phyloP scores from a whole-genome alignment of 2,113 vertebrate genomes.

The Sakesphorus luctuosus region DNA sequence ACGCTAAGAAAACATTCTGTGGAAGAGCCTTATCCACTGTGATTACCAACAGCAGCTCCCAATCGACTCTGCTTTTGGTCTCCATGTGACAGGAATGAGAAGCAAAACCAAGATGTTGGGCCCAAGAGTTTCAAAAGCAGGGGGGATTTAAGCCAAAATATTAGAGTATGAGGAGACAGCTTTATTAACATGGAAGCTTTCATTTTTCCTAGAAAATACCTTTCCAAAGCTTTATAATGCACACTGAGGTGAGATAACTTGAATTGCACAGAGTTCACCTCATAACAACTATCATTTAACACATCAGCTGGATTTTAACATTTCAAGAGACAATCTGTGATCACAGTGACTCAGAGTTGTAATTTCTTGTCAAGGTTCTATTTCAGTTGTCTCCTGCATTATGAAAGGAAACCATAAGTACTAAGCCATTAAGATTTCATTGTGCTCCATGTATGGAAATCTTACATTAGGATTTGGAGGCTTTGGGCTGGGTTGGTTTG shows the following conservation, averaged over 20 bases:
- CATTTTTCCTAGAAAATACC: background rate
- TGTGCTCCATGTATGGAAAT: background rate
- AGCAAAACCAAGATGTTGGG: background rate
- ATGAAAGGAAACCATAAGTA: background rate
- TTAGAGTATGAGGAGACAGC: background rate
- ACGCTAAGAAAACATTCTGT: background rate
- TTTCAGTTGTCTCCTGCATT: background rate
- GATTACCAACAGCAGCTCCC: background rate
- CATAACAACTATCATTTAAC: conserved; percentile 16
- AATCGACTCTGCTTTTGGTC: background rate
- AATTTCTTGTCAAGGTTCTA: conserved; percentile 36
- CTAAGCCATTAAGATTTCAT: background rate
- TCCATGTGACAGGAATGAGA: background rate
- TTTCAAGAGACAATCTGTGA: conserved; percentile 23
- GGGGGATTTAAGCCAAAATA: background rate
- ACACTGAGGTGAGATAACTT: background rate
- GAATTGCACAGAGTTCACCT: background rate
- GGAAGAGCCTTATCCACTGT: background rate
- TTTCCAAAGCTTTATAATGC: background rate
- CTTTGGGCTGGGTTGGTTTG: background rate
- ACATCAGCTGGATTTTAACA: conserved; percentile 25
- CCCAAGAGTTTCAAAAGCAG: background rate
- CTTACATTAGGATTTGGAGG: background rate
- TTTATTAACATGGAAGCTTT: background rate
- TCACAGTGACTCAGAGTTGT: background rate